These are phyloP conservation scores for Cnemophilus loriae DNA, from an alignment of 2,113 vertebrate genomes.

Conservation along the genomic window DNA sequence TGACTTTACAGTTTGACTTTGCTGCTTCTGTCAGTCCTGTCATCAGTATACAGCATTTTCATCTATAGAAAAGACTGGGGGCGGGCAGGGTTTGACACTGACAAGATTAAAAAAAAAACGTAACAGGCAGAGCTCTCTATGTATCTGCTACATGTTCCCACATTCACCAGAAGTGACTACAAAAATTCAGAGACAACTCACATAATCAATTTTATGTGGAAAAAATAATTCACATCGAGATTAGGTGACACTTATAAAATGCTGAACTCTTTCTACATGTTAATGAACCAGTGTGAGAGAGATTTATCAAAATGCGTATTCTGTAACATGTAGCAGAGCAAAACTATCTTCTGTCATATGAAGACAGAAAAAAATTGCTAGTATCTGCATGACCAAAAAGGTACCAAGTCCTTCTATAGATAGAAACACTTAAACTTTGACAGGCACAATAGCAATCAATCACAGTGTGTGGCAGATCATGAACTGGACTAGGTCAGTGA, in stretches of 20 bases:
- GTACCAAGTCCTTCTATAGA: neutral
- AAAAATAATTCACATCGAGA: slow-evolving; percentile 63
- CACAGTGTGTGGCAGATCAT: neutral
- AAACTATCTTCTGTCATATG: slow-evolving; percentile 41
- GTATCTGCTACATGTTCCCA: slow-evolving; percentile 43
- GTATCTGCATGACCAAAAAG: neutral
- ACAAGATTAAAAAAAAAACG: slow-evolving; percentile 30
- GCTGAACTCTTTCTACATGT: neutral
- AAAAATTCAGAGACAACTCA: slow-evolving; percentile 57
- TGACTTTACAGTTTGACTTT: neutral
- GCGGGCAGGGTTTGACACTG: slow-evolving; percentile 31
- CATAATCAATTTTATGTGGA: slow-evolving; percentile 41
- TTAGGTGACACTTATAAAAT: slow-evolving; percentile 53
- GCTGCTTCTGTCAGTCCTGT: neutral
- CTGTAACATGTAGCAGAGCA: slow-evolving; percentile 50
- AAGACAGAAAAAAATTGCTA: slow-evolving; percentile 43
- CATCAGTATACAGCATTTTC: neutral
- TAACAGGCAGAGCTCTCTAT: slow-evolving; percentile 35
- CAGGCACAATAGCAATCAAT: neutral
- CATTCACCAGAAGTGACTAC: slow-evolving; percentile 46
- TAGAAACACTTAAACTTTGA: slow-evolving; percentile 16
- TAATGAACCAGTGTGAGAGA: slow-evolving; percentile 47
- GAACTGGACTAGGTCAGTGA: neutral
- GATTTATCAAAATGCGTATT: slow-evolving; percentile 60
- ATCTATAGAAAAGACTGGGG: neutral